Evolutionary conservation across 1,140 invertebrate genomes (phyloP), one percentile per base, ranked within the genome.

Genomic region (Scylla paramamosain): DNA sequence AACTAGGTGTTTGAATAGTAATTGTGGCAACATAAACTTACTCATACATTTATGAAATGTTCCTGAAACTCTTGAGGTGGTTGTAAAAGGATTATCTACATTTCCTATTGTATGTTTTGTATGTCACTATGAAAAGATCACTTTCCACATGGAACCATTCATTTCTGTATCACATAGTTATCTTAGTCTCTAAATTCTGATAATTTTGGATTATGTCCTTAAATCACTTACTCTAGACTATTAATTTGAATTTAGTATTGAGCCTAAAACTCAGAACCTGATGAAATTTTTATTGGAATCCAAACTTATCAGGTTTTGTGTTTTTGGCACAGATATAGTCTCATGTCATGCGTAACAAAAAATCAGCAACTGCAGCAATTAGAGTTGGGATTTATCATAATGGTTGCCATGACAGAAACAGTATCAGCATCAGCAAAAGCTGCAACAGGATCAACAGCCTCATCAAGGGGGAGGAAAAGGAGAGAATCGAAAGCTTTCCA

Each of bases 291-390:
- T 31, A 84, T 46, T 90, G 88, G 67, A 94, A 32, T 89, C 94
- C 94, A 94, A 82, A 91, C 94, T 94, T 94, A 94, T 91, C 94
- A 94, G 94, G 94, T 94, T 94, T 94, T 94, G 94, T 94, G 94
- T 94, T 94, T 91, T 91, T 94, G 94, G 89, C 94, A 94, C 94
- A 94, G 94, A 94, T 94, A 90, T 94, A 94, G 90, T 94, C 67
- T 94, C 94, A 84, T 94, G 94, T 94, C 94, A 94, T 94, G 94
- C 94, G 89, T 94, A 94, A 94, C 93, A 94, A 94, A 94, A 94
- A 94, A 91, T 94, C 94, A 91, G 89, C 88, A 94, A 91, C 94
- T 84, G 94, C 94, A 91, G 94, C 94, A 94, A 91, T 94, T 94
- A 94, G 94, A 94, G 77, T 94, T 88, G 94, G 94, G 94, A 94